Base-by-base conservation (phyloP, 2,797 vertebrate species). In the Fistularia tabacaria region DNA sequence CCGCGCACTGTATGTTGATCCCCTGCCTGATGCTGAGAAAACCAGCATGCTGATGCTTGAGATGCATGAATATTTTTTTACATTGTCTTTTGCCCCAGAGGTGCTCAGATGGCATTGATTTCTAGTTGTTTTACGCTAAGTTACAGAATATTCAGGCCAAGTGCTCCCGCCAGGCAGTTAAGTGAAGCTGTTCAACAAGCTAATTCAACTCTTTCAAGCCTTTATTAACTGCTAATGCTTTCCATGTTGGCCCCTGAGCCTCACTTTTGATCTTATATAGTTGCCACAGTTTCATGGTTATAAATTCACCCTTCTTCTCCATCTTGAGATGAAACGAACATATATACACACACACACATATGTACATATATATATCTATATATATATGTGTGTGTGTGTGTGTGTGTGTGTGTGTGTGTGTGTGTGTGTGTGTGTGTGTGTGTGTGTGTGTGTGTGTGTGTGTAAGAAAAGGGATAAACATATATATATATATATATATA, bases 151-250 rank as follows among this genome's bases (percentile, higher is more conserved):
- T 25, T 25, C 25, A 25, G 25, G 25, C 25, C 25, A 25, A 25
- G 62, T 66, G 71, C 64, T 83, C 74, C 77, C 77, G 69, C 68
- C 62, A 73, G 76, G 82, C 74, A 40, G 64, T 65, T 59, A 57
- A 73, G 67, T 76, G 73, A 66, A 66, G 72, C 80, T 81, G 59
- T 79, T 75, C 69, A 78, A 73, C 76, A 59, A 64, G 68, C 75
- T 86, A 82, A 88, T 86, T 82, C 71, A 47, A 55, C 66, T 67
- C 85, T 83, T 86, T 88, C 64, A 79, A 79, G 85, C 69, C 80
- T 90, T 85, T 87, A 88, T 89, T 87, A 88, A 82, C 83, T 86
- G 85, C 77, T 90, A 88, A 90, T 84, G 73, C 62, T 55, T 86
- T 83, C 81, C 74, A 84, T 64, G 60, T 83, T 77, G 55, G 48